Evolutionary conservation across 2,888 invertebrate species (phyloP).

Genomic region (Lysandra bellargus): DNA sequence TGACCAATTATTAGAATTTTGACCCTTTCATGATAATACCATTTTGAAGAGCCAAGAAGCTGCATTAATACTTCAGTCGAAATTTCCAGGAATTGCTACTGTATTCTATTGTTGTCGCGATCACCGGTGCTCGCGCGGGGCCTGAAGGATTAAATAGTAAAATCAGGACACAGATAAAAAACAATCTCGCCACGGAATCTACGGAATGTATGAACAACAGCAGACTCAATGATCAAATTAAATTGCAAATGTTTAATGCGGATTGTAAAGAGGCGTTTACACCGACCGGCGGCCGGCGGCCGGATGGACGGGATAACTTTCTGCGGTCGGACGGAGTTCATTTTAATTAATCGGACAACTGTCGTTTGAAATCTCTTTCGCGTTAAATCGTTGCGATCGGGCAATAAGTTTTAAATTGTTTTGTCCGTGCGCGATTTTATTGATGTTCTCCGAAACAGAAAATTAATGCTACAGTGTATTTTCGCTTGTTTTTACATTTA

Average conservation of each 20-base stretch:
- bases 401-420: constrained; percentile 16
- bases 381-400: constrained; percentile 6
- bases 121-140: too few species aligned
- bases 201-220: not conserved
- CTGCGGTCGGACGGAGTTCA: constrained; percentile 24
- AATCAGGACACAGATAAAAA: not conserved
- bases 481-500: not conserved
- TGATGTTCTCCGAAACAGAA: constrained; percentile 11
- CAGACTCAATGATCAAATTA: constrained; percentile 23
- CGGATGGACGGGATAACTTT: constrained; percentile 17
- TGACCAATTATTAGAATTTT: not conserved
- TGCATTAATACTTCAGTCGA: too few species aligned
- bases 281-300: not conserved
- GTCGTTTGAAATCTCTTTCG: constrained; percentile 18
- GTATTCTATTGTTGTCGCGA: too few species aligned
- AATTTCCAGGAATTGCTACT: too few species aligned
- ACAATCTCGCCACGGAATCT: not conserved
- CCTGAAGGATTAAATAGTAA: too few species aligned
- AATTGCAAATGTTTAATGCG: constrained; percentile 25
- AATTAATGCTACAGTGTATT: not conserved
- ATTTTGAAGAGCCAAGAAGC: not conserved
- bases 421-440: not conserved
- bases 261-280: constrained; percentile 19
- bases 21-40: too few species aligned
- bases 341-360: constrained; percentile 30